Percentiles rank a stretch among this genome's conserved stretches.
phyloP scores from a whole-genome alignment of 2,113 vertebrate genomes.

The Percopsis transmontana region DNA sequence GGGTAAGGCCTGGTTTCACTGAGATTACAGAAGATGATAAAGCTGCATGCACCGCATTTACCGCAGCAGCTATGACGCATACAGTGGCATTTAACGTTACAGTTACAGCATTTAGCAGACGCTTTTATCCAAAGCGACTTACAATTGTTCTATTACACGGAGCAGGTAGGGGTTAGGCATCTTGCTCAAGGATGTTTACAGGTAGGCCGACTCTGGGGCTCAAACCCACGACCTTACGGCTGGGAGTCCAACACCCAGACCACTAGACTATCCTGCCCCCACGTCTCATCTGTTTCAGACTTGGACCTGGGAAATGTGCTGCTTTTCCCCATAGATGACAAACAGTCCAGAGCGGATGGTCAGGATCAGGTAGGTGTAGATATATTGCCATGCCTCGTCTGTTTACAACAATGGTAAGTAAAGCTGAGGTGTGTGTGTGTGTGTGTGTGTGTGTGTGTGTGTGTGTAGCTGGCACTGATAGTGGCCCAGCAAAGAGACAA shows the following conservation, averaged over 20 bases:
- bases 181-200: no score
- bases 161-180: no score
- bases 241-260: no score
- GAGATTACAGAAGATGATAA: no score
- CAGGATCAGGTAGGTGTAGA: conserved; percentile 81
- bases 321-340: conserved; percentile 90
- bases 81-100: no score
- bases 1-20: conserved; percentile 69
- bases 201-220: background rate
- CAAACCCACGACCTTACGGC: background rate
- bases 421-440: background rate
- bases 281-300: conserved; percentile 73
- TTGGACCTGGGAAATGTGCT: conserved; percentile 85
- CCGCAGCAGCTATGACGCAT: no score
- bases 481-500: conserved; percentile 87
- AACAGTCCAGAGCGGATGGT: conserved; percentile 83
- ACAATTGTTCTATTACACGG: no score
- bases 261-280: no score
- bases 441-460: background rate
- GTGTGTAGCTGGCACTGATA: conserved; percentile 84
- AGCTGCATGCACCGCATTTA: no score
- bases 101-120: no score
- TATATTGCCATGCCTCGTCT: background rate
- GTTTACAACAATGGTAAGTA: background rate
- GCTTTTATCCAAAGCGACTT: no score